Base-by-base conservation (phyloP, 2,113 vertebrate species). In the Limnothrissa miodon region DNA sequence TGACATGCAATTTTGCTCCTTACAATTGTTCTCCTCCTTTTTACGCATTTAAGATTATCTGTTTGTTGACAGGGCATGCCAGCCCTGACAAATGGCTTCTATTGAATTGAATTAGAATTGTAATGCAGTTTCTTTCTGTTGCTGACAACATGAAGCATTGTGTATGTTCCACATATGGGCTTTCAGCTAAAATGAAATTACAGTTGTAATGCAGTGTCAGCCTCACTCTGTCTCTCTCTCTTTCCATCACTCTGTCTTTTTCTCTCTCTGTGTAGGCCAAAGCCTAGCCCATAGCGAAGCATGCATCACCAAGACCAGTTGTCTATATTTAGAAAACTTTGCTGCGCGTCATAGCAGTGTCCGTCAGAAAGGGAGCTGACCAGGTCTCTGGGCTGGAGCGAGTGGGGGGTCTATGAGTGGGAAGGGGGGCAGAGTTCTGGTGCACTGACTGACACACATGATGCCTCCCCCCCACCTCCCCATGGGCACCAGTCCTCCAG, bases 391-490 rank as follows among this genome's bases (percentile, higher is more conserved):
- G 51, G 51, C 51, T 6, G 51, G 19, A 21, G 19, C 19, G 19
- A 21, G 19, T 8, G 56, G 8, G n/a, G 56, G 33, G 9, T 33
- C 9, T 66, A 25, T 33, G 25, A 13, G 25, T 29, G 62, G 25
- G 62, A 25, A 33, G 62, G 29, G n/a, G 8, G 29, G 25, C 10
- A 36, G 70, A 45, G 80, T 45, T 80, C 59, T 45, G 39, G 70
- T 79, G 83, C 29, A 10, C 45, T 45, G 39, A 13, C 19, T 25
- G 42, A 33, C 11, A 80, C 62, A 56, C 66, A 85, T 87, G 80
- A 86, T 84, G 83, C 79, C 59, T 42, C n/a, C n/a, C n/a, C n/a
- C n/a, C n/a, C n/a, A n/a, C n/a, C n/a, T 45, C 59, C 74, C 45
- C 83, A 21, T 74, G 66, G 66, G 66, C 29, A 29, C 36, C 4